phyloP scores from a whole-genome alignment of 2,797 vertebrate genomes.

The Micrastur ruficollis region DNA sequence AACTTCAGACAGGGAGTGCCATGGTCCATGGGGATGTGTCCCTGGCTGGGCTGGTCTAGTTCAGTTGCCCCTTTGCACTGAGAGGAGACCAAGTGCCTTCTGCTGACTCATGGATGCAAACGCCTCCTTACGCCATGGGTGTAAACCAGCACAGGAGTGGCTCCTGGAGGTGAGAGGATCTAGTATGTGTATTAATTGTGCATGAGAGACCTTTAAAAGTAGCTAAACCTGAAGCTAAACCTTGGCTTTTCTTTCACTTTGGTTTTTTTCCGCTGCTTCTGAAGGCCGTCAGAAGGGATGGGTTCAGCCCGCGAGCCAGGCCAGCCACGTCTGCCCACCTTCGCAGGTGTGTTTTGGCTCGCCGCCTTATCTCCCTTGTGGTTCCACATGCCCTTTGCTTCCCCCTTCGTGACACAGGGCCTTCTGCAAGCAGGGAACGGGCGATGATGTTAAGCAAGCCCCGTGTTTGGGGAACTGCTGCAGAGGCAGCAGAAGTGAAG shows the following conservation, averaged over 20 bases:
- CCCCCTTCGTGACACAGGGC: not conserved
- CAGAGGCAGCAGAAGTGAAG: conserved; percentile 59
- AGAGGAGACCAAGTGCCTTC: not conserved
- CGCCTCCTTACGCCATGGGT: not conserved
- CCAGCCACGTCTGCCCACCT: not conserved
- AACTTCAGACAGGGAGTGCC: not conserved
- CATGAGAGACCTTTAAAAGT: not conserved
- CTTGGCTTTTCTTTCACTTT: not conserved
- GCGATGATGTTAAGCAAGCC: not conserved
- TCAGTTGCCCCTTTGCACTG: not conserved
- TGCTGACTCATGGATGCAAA: not conserved
- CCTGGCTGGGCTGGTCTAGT: not conserved
- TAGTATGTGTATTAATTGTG: fast-evolving
- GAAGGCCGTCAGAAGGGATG: not conserved
- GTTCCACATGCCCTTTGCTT: not conserved
- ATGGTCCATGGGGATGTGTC: not conserved
- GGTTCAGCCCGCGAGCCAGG: not conserved
- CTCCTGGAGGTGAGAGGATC: not conserved
- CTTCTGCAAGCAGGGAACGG: not conserved
- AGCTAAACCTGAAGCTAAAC: not conserved
- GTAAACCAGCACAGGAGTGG: not conserved
- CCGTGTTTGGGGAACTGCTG: conserved; percentile 39
- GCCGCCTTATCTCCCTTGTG: not conserved
- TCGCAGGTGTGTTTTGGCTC: not conserved
- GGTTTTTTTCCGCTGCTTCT: not conserved